Evolutionary conservation across 2,113 vertebrate species (phyloP).

Genomic region (Eira barbara): DNA sequence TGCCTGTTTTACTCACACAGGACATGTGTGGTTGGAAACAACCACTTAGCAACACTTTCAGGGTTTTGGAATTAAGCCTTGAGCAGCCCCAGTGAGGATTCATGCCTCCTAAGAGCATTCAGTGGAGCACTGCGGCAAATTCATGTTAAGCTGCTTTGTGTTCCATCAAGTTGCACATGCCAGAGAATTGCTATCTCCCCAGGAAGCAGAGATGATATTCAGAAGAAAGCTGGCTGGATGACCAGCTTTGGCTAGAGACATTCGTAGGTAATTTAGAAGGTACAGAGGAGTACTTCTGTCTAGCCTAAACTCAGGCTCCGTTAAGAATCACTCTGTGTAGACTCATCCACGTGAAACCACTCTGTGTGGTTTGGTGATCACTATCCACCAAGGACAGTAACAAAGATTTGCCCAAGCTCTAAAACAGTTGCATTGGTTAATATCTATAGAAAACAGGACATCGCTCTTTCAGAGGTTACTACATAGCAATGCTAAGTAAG

Average conservation of each 20-base stretch:
- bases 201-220: not conserved
- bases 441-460: not conserved
- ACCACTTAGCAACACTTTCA: not conserved
- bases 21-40: not conserved
- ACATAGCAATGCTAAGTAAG: not conserved
- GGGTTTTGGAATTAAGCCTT: not conserved
- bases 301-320: not conserved
- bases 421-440: not conserved
- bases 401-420: not conserved
- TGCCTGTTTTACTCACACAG: not conserved
- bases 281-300: not conserved
- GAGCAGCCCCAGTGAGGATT: not conserved
- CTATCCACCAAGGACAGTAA: not conserved
- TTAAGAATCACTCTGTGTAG: not conserved
- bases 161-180: not conserved
- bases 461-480: not conserved
- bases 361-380: not conserved
- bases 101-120: not conserved
- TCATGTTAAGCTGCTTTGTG: not conserved
- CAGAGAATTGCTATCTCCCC: not conserved
- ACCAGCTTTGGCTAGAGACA: not conserved
- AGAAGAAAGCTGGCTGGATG: no score
- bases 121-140: not conserved
- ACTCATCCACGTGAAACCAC: not conserved
- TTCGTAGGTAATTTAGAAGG: not conserved